Conservation (phyloP, 2,888 invertebrate genomes). For the Crocallis elinguaria region DNA sequence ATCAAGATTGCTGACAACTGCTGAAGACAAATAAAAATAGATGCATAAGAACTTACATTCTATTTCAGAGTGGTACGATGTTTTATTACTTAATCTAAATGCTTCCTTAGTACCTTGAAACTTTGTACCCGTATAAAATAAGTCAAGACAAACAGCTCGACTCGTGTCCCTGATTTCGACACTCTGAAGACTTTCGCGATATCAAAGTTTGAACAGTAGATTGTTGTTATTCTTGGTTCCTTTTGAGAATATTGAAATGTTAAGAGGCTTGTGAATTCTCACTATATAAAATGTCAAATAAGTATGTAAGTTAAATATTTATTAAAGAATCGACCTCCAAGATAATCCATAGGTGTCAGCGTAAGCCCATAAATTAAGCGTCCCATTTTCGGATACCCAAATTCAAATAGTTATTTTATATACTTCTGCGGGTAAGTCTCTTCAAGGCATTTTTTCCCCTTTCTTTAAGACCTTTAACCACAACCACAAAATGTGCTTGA, state of each 20-base stretch:
- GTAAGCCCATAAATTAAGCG: too few relatives aligned
- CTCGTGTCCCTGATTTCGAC: slow-evolving; percentile 26
- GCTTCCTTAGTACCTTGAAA: slow-evolving; percentile 1
- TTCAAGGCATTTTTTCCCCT: background rate
- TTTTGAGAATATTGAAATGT: slow-evolving; percentile 11
- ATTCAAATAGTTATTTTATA: too few relatives aligned
- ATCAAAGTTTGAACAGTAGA: slow-evolving; percentile 20
- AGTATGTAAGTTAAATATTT: too few relatives aligned
- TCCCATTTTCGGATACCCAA: too few relatives aligned
- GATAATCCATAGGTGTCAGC: too few relatives aligned
- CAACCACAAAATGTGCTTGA: too few relatives aligned
- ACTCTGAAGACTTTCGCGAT: slow-evolving; percentile 10
- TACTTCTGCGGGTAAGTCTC: too few relatives aligned
- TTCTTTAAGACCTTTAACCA: too few relatives aligned
- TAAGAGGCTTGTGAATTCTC: background rate
- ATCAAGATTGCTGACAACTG: too few relatives aligned
- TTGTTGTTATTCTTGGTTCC: slow-evolving; percentile 11
- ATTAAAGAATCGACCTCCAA: too few relatives aligned
- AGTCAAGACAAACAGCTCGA: slow-evolving; percentile 30
- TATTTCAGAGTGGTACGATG: background rate
- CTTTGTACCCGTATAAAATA: slow-evolving; percentile 26
- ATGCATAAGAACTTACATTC: background rate
- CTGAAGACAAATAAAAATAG: too few relatives aligned
- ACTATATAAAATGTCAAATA: too few relatives aligned
- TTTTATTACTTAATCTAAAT: background rate